phyloP scores from a whole-genome alignment of 1,140 invertebrate species.

The Bicyclus anynana region DNA sequence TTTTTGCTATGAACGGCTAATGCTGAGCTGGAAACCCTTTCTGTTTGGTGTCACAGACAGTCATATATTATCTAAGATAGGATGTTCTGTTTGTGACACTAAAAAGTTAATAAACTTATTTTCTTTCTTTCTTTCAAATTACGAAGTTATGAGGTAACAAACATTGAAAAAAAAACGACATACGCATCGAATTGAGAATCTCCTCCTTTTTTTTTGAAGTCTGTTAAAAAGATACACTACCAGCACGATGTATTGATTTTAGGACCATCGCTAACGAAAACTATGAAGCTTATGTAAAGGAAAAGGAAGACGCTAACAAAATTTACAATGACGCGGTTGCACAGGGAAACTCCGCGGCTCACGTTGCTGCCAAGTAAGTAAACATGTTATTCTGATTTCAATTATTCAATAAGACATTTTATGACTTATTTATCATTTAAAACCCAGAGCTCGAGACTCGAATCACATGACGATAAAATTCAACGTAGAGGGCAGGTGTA shows the following conservation, averaged over 20 bases:
- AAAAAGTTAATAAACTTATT: too few species aligned
- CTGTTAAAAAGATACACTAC: not conserved
- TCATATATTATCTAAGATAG: too few species aligned
- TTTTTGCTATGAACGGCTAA: too few species aligned
- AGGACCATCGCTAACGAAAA: slow-evolving; percentile 60
- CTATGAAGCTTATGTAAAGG: slow-evolving; percentile 66
- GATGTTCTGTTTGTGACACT: too few species aligned
- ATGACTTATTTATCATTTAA: not conserved
- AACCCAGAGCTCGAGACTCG: slow-evolving; percentile 79
- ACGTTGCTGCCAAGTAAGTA: slow-evolving; percentile 76
- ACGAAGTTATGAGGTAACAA: too few species aligned
- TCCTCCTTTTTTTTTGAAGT: too few species aligned
- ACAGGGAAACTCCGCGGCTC: slow-evolving; percentile 80
- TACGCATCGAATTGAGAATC: too few species aligned
- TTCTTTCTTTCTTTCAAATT: too few species aligned
- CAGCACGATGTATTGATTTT: too few species aligned
- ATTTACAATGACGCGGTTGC: slow-evolving; percentile 80
- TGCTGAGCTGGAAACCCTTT: too few species aligned
- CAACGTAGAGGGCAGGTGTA: slow-evolving; percentile 78
- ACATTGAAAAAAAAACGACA: too few species aligned
- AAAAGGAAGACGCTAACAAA: slow-evolving; percentile 79
- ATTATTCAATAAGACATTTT: not conserved
- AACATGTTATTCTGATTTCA: not conserved
- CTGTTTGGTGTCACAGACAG: too few species aligned
- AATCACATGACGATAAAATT: slow-evolving; percentile 80